Percentiles rank a stretch among this genome's conserved stretches.
phyloP scores from a whole-genome alignment of 2,888 invertebrate species.

The Enchytraeus crypticus region DNA sequence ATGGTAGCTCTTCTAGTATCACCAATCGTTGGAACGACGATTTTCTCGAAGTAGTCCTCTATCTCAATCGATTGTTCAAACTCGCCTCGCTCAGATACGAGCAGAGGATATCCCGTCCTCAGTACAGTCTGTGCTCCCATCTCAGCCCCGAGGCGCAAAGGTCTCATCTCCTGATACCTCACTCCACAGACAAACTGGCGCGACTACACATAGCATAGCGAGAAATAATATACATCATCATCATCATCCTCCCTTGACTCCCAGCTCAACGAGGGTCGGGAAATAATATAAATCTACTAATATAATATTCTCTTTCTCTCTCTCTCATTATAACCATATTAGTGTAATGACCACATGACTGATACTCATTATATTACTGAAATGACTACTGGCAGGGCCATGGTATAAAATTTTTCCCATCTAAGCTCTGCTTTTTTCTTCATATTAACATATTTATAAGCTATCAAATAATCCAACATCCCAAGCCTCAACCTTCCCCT shows the following conservation, averaged over 20 bases:
- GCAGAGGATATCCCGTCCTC: conserved; percentile 15
- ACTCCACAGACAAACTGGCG: not conserved
- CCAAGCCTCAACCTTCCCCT: too few species aligned
- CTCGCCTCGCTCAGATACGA: conserved; percentile 36
- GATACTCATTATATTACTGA: too few species aligned
- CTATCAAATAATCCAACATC: too few species aligned
- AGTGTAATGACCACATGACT: too few species aligned
- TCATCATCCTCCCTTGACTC: not conserved
- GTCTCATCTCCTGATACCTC: conserved; percentile 6
- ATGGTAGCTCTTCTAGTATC: conserved; percentile 74
- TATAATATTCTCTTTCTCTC: too few species aligned
- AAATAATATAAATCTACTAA: too few species aligned
- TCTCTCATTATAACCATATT: too few species aligned
- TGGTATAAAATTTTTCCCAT: too few species aligned
- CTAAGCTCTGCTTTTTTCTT: too few species aligned
- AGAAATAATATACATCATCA: not conserved
- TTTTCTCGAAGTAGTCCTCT: conserved; percentile 65
- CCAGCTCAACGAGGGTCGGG: not conserved
- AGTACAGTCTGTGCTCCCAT: conserved; percentile 19
- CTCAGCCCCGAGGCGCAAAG: conserved; percentile 17
- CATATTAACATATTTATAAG: too few species aligned
- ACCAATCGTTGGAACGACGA: conserved; percentile 65
- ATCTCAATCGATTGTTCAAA: conserved; percentile 76
- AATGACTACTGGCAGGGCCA: too few species aligned
- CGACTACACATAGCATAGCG: not conserved